Percentiles rank a stretch among this genome's conserved stretches.
Evolutionary conservation across 1,140 invertebrate genomes (phyloP).

Genomic region (Sycobia sp.): DNA sequence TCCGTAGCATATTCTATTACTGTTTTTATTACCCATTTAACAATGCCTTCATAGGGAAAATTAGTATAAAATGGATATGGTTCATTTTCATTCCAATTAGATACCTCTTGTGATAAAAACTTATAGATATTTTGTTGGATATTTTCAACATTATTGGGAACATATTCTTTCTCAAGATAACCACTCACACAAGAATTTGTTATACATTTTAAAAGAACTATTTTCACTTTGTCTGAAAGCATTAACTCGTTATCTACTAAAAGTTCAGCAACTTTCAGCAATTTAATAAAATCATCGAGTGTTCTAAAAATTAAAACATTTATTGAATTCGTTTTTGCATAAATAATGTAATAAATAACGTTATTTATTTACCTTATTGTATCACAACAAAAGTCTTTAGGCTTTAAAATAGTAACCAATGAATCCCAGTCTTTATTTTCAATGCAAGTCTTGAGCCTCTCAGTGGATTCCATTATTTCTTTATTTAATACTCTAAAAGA

Average conservation of each 20-base stretch:
- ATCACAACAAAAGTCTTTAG: conserved; percentile 41
- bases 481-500: neutral
- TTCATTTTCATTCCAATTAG: conserved; percentile 17
- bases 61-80: conserved; percentile 33
- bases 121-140: conserved; percentile 19
- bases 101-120: conserved; percentile 17
- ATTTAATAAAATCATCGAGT: conserved; percentile 31
- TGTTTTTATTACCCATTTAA: conserved; percentile 41
- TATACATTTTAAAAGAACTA: conserved; percentile 48
- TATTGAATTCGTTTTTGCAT: neutral
- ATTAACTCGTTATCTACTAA: conserved; percentile 31
- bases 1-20: conserved; percentile 27
- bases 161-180: conserved; percentile 36
- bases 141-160: conserved; percentile 17
- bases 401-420: conserved; percentile 39
- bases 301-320: conserved; percentile 38
- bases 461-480: conserved; percentile 22
- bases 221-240: conserved; percentile 39
- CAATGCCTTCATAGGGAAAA: conserved; percentile 49
- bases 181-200: conserved; percentile 47
- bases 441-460: conserved; percentile 17
- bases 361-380: conserved; percentile 36
- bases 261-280: conserved; percentile 46
- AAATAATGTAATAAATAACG: neutral
- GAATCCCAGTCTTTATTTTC: conserved; percentile 40